phyloP scores from a whole-genome alignment of 2,113 vertebrate genomes.

The Ornithorhynchus anatinus region DNA sequence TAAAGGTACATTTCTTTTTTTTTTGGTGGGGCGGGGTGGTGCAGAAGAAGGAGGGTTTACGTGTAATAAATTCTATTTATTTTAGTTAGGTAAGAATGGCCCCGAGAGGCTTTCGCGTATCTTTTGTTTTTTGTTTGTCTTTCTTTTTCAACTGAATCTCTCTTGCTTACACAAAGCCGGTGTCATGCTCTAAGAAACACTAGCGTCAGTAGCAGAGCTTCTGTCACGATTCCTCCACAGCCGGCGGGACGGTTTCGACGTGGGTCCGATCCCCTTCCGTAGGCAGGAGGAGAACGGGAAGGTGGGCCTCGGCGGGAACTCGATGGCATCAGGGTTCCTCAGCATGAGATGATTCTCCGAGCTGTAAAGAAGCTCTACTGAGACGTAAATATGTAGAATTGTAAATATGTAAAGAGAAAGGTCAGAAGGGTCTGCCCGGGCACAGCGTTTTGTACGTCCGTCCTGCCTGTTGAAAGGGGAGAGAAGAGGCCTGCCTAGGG shows the following conservation, averaged over 20 bases:
- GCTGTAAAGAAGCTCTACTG: constrained; percentile 68
- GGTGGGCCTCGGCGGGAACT: constrained; percentile 13
- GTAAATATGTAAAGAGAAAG: constrained; percentile 70
- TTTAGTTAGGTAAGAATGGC: constrained; percentile 62
- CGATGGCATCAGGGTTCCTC: constrained; percentile 17
- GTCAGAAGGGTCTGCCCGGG: constrained; percentile 21
- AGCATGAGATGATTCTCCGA: constrained; percentile 56
- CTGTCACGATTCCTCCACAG: constrained; percentile 46
- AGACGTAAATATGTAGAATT: constrained; percentile 75
- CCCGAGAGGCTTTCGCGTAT: constrained; percentile 61
- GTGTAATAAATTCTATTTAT: constrained; percentile 72
- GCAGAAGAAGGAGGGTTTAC: constrained; percentile 34
- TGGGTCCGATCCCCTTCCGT: constrained; percentile 40
- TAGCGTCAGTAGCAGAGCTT: constrained; percentile 32
- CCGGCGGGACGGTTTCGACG: constrained; percentile 46
- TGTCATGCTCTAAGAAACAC: constrained; percentile 62
- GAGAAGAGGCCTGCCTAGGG: neutral
- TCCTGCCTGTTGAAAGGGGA: constrained; percentile 24
- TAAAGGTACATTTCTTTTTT: constrained; percentile 56
- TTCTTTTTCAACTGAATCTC: constrained; percentile 57
- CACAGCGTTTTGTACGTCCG: constrained; percentile 51
- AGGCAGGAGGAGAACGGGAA: constrained; percentile 12
- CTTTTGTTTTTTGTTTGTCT: too few species aligned
- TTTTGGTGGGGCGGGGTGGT: constrained; percentile 15
- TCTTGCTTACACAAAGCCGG: constrained; percentile 49